Evolutionary conservation across 2,113 vertebrate species (phyloP), one percentile per base, ranked within the genome.

Genomic region (Gnathonemus echidnorhynchus): DNA sequence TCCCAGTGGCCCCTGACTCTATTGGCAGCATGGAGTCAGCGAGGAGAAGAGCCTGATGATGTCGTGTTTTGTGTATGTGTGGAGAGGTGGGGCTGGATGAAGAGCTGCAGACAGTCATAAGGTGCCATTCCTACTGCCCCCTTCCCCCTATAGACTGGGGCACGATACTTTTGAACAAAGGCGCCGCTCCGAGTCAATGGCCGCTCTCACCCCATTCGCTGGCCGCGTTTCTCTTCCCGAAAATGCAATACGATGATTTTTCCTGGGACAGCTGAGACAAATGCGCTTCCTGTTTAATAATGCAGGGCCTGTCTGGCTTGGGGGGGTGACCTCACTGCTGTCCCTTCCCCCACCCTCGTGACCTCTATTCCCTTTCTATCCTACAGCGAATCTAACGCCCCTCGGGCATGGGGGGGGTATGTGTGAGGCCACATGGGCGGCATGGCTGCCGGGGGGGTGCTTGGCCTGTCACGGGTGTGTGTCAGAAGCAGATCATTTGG

Each of bases 161-260:
- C 88, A 90, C 86, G 90, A 84, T 92, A 91, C 93, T 94, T 92
- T 93, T 90, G 31, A 49, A 90, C 83, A 89, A 49, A 90, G 46
- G 88, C 86, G 89, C 91, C 92, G 92, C 91, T 93, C 93, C 91
- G 94, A 95, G 93, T 94, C 93, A 92, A 93, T 94, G 93, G 90
- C 49, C 5, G 8, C 86, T 90, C 92, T 83, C 89, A 91, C 93
- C 9, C 58, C 58, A 4, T 11, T 66, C n/a, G 19, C 80, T 13
- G 46, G 2, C 45, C 8, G 39, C n/a, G 27, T 11, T 31, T 70
- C 62, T 70, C 2, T 70, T 70, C 62, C 62, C 9, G 62, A 70
- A 70, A 70, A 15, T 70, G 62, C 39, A 9, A 46, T 46, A 24
- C 17, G 80, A 84, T 45, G 80, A 84, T 24, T 84, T 21, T 84